Evolutionary conservation across 2,888 invertebrate genomes (phyloP), one percentile per base, ranked within the genome.

Genomic region (Cantharis flavilabris): DNA sequence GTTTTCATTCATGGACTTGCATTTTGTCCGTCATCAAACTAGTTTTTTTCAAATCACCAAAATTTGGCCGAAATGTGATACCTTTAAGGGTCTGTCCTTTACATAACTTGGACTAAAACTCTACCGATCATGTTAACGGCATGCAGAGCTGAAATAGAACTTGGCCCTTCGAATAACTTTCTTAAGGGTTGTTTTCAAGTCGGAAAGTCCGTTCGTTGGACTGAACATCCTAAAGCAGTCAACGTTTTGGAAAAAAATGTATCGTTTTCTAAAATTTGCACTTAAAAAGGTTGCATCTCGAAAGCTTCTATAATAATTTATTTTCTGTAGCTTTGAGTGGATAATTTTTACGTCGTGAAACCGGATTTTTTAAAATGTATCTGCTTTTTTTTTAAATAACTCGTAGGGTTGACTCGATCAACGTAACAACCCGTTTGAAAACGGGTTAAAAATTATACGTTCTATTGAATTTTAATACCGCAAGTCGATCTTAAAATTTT

Each of bases 51-150:
- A 23, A 79, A 79, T 73, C 71, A 76, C 75, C 16, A 62, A 75
- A 78, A 75, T 75, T 75, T 79, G 73, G 77, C 74, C 63, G 79
- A 77, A 79, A 79, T 79, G 73, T 64, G 77, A 79, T 74, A 77
- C 79, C 73, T 72, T 72, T 65, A 67, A 67, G 26, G 65, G 65
- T 14, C 18, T 14, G 49, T 49, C 65, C 26, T 67, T 67, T 67
- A 67, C 65, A 7, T 67, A 67, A 67, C n/a, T 16, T 49, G n/a
- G 13, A n/a, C 49, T n/a, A 49, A 49, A 49, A 49, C n/a, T 49
- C n/a, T 49, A n/a, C n/a, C n/a, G 49, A n/a, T 49, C 49, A 49
- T n/a, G 49, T 49, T 49, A 49, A 49, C 16, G 16, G 1, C 33
- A n/a, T n/a, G n/a, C n/a, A n/a, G 13, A 5, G 23, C 26, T 26